A percentile compares a stretch with the other conserved stretches of the same genome.
Evolutionary conservation across 2,888 invertebrate species (phyloP).

Genomic region (Heliconius aoede): DNA sequence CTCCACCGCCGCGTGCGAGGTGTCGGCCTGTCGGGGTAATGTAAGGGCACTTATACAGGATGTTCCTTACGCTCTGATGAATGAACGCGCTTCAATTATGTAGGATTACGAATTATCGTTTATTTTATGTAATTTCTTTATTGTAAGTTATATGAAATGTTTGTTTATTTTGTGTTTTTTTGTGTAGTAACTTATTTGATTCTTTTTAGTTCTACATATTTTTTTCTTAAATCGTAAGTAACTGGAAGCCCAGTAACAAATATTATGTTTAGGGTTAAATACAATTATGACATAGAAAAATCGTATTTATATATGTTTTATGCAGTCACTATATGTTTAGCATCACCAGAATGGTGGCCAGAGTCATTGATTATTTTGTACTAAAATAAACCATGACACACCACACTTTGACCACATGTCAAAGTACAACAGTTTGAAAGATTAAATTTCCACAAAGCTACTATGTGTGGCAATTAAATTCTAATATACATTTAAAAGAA

Average conservation of each 20-base stretch:
- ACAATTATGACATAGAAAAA: too few relatives aligned
- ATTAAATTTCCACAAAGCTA: slow-evolving; percentile 3
- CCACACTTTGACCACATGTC: background rate
- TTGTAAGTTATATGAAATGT: background rate
- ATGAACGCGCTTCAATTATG: slow-evolving; percentile 30
- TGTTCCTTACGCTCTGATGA: slow-evolving; percentile 23
- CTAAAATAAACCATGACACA: background rate
- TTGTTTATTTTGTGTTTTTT: background rate
- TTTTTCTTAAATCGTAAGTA: too few relatives aligned
- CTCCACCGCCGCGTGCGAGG: slow-evolving; percentile 9
- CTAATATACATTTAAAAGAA: background rate
- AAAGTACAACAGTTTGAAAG: background rate
- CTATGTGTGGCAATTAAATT: slow-evolving; percentile 1
- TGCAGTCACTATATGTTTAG: too few relatives aligned
- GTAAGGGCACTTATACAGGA: slow-evolving; percentile 27
- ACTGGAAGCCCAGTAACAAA: too few relatives aligned
- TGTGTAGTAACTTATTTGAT: too few relatives aligned
- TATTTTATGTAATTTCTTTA: background rate
- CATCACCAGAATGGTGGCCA: too few relatives aligned
- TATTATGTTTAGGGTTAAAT: too few relatives aligned
- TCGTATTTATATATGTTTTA: too few relatives aligned
- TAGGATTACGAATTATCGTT: background rate
- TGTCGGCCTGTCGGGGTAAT: slow-evolving; percentile 29
- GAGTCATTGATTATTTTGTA: background rate
- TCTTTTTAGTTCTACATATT: too few relatives aligned